A percentile compares a stretch with the other conserved stretches of the same genome.
These are phyloP conservation scores for Graphium colonna DNA, from an alignment of 2,888 invertebrate species.

Conservation along the genomic window DNA sequence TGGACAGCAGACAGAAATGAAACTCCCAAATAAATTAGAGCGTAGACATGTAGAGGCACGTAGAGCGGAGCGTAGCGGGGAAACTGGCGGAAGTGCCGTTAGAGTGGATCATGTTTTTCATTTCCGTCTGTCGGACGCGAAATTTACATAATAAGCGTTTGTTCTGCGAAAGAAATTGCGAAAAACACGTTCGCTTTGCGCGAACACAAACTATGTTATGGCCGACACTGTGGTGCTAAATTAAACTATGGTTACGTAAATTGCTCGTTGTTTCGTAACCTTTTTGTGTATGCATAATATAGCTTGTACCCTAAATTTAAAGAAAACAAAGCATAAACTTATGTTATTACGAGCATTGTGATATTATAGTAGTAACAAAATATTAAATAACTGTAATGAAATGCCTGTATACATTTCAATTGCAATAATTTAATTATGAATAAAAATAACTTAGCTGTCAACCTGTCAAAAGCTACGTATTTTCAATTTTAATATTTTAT, in stretches of 20 bases:
- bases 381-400: no score
- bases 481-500: no score
- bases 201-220: background rate
- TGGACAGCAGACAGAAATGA: background rate
- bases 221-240: background rate
- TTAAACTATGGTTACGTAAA: background rate
- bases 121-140: conserved; percentile 7
- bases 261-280: background rate
- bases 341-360: no score
- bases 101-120: conserved; percentile 16
- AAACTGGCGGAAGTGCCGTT: conserved; percentile 12
- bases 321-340: no score
- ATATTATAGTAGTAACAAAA: no score
- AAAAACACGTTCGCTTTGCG: background rate
- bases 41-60: conserved; percentile 2
- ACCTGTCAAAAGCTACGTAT: no score
- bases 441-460: no score
- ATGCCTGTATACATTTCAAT: no score
- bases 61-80: conserved; percentile 1
- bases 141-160: conserved; percentile 14
- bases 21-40: conserved; percentile 8
- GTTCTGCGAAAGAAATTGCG: conserved; percentile 1
- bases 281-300: no score
- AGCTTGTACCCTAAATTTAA: no score
- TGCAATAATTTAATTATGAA: no score